Evolutionary conservation across 2,888 invertebrate genomes (phyloP).

Genomic region (Anthoptus insignis): DNA sequence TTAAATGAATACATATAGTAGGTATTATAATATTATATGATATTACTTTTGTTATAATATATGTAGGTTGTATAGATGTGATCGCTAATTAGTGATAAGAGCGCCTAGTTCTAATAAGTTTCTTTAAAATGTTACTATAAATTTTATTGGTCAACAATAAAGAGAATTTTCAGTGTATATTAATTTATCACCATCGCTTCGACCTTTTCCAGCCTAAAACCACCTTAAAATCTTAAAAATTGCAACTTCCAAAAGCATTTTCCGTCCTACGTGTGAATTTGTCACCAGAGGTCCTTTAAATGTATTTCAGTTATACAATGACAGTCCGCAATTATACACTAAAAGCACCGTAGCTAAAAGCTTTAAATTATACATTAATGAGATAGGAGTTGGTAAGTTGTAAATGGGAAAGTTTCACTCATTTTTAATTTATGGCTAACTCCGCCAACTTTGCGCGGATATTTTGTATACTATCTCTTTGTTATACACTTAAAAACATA

Average conservation of each 20-base stretch:
- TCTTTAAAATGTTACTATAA: no score
- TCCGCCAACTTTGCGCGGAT: not conserved
- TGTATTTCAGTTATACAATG: conserved; percentile 19
- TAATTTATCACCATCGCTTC: no score
- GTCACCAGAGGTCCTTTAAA: conserved; percentile 22
- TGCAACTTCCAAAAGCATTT: not conserved
- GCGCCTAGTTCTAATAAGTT: no score
- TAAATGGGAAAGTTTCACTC: conserved; percentile 29
- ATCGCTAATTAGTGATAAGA: no score
- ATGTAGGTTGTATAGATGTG: no score
- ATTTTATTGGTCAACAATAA: no score
- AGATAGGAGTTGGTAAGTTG: conserved; percentile 29
- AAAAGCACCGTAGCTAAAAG: conserved; percentile 29
- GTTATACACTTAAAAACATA: not conserved
- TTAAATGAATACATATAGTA: no score
- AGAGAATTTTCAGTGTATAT: no score
- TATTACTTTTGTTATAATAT: no score
- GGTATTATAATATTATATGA: no score
- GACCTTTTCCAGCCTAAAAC: no score
- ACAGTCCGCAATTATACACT: conserved; percentile 28
- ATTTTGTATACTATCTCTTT: not conserved
- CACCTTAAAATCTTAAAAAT: not conserved
- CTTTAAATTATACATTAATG: conserved; percentile 36
- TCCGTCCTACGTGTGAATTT: conserved; percentile 3
- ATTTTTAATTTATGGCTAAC: conserved; percentile 24